Evolutionary conservation across 2,113 vertebrate genomes (phyloP).

Genomic region (Megalops atlanticus): DNA sequence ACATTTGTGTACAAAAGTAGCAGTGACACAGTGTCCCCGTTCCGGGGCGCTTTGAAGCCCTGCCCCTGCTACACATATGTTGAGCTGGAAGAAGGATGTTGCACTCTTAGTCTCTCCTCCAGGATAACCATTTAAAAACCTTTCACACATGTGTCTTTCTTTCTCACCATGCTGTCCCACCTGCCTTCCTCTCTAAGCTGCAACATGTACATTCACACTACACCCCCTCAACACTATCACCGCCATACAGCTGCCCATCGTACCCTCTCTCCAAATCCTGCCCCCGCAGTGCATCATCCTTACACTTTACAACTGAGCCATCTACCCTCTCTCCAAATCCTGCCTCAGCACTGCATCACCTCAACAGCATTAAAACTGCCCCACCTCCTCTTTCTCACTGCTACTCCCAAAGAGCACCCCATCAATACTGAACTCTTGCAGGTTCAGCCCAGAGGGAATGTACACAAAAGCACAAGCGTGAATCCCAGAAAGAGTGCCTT

Average conservation of each 20-base stretch:
- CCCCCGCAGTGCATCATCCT: background rate
- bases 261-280: background rate
- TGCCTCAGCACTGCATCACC: background rate
- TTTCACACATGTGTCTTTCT: background rate
- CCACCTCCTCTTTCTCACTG: background rate
- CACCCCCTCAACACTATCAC: background rate
- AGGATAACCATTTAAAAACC: background rate
- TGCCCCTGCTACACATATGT: background rate
- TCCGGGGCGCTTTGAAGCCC: constrained; percentile 29
- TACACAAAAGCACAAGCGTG: background rate
- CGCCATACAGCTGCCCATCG: background rate
- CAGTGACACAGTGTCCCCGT: constrained; percentile 46
- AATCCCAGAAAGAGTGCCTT: background rate
- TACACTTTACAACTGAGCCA: background rate
- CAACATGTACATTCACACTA: background rate
- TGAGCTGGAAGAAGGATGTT: no score
- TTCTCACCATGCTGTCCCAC: no score
- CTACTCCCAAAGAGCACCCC: background rate
- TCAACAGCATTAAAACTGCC: background rate
- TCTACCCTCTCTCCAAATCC: background rate
- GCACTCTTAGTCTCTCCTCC: background rate
- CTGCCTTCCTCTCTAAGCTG: background rate
- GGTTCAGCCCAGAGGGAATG: background rate
- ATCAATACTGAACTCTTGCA: background rate
- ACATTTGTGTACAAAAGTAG: constrained; percentile 15